Base-by-base conservation (phyloP, 2,113 vertebrate genomes). In the Isichthys henryi region DNA sequence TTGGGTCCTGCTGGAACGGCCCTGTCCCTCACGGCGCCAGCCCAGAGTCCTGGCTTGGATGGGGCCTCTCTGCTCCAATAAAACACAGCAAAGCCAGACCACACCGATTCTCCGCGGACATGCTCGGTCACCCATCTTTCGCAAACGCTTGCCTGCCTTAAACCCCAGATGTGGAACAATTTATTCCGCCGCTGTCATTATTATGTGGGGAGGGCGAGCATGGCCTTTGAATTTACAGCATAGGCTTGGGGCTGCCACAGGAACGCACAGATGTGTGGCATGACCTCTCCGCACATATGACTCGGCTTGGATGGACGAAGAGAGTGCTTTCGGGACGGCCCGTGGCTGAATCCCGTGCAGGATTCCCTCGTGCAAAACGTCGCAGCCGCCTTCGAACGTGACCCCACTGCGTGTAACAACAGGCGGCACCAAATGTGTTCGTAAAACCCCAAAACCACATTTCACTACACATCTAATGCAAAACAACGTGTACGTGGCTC, bases 141-240 rank as follows among this genome's bases (percentile, higher is more conserved):
- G 91, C 83, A 88, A 45, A 91, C 85, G 88, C 89, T 91, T 50
- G 85, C 89, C 53, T 91, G 83, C 89, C 43, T 90, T 89, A 87
- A 92, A 89, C 90, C 92, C 66, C 45, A 48, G 52, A 77, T 88
- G 90, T 92, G 92, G 93, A 92, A 91, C 74, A 91, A 85, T 90
- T 91, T 88, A 91, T 39, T 80, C 89, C n/a, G 46, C 27, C 45
- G 27, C 90, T 83, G 88, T 90, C 66, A 89, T 31, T 87, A 52
- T 11, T 70, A 45, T 89, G 21, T 74, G 85, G 27, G 50, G 27
- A 0, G 15, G 17, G 31, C 5, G 88, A 9, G 88, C 52, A 10
- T 31, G 31, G 31, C 1, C 74, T 83, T n/a, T 56, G 50, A 39
- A 56, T 56, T 23, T 35, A 45, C n/a, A 50, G 10, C 74, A 11